Base-by-base conservation (phyloP, 2,888 invertebrate genomes). In the Drosophila kuntzei region DNA sequence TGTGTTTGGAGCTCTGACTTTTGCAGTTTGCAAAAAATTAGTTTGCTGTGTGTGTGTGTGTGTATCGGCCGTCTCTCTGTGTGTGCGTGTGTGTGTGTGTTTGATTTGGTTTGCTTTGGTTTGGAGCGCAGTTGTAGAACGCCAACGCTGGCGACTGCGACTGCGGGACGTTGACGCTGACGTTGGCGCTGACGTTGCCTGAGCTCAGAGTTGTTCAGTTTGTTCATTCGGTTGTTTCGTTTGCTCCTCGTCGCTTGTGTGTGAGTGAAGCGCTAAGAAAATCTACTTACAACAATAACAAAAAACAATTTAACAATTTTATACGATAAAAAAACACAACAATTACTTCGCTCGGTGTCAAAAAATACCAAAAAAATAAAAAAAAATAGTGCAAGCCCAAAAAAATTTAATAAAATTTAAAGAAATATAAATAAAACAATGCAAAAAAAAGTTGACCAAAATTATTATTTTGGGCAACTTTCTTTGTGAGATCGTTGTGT, bases 171-270 rank as follows among this genome's bases (percentile, higher is more conserved):
- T 39, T 41, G 67, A 18, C 55, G 57, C 27, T 25, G 69, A 11
- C 37, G 50, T n/a, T 57, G 25, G 8, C 27, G 71, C 25, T 51
- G 69, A 44, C 65, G 69, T 65, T 67, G 82, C 76, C 76, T 36
- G 53, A 51, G 66, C 75, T 76, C 70, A 69, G 79, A 65, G 79
- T 53, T 59, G 74, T 76, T 76, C 79, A 73, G 82, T 78, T 80
- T 66, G 82, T 84, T 87, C 87, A 89, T 87, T 87, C 89, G 87
- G 84, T 88, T 84, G 87, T 87, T 78, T 88, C 89, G 87, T 80
- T 86, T 89, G 89, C 87, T 87, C 89, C 87, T 87, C 87, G 87
- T 87, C 89, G 89, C 89, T 80, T 88, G 89, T 84, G 75, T 88
- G 87, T 86, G 83, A 83, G 87, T 75, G 79, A 66, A 71, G 58